Percentiles rank a stretch among this genome's conserved stretches.
phyloP scores from a whole-genome alignment of 2,113 vertebrate species.

The Pseudolaguvia tuberculata region DNA sequence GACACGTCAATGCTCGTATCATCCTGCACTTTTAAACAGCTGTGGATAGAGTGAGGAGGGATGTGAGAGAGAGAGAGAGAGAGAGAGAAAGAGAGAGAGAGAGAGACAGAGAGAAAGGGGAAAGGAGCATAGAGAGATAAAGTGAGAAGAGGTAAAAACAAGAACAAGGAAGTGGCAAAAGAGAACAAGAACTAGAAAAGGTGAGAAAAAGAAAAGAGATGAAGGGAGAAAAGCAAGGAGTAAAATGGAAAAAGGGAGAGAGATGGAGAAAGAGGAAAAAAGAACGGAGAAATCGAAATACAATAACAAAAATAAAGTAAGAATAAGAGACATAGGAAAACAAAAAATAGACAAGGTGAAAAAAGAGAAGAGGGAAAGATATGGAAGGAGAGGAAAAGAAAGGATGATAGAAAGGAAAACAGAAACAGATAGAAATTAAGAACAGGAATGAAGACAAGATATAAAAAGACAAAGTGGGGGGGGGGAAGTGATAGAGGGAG shows the following conservation, averaged over 20 bases:
- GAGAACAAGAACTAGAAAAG: background rate
- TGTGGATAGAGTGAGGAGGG: conserved; percentile 20
- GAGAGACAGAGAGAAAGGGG: conserved; percentile 32
- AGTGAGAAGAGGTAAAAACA: conserved; percentile 31
- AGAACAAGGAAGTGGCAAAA: background rate
- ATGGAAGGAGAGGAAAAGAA: too few relatives aligned
- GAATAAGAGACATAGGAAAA: background rate
- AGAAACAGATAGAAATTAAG: too few relatives aligned
- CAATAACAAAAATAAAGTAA: too few relatives aligned
- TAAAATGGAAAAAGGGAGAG: background rate
- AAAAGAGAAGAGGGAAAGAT: background rate
- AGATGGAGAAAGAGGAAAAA: background rate
- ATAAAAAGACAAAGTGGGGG: too few relatives aligned
- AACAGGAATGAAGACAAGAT: too few relatives aligned
- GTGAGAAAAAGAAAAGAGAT: conserved; percentile 1
- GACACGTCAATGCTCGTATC: conserved; percentile 47
- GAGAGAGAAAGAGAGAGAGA: conserved; percentile 19
- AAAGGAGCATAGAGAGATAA: conserved; percentile 2
- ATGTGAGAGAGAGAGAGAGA: conserved; percentile 7
- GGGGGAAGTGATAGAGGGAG: too few relatives aligned
- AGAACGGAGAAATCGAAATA: too few relatives aligned
- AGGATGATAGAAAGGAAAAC: background rate
- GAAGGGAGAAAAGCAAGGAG: conserved; percentile 28
- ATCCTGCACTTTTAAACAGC: conserved; percentile 47
- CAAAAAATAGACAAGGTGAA: background rate